phyloP scores from a whole-genome alignment of 2,113 vertebrate genomes.

The Petrocephalus microphthalmus region DNA sequence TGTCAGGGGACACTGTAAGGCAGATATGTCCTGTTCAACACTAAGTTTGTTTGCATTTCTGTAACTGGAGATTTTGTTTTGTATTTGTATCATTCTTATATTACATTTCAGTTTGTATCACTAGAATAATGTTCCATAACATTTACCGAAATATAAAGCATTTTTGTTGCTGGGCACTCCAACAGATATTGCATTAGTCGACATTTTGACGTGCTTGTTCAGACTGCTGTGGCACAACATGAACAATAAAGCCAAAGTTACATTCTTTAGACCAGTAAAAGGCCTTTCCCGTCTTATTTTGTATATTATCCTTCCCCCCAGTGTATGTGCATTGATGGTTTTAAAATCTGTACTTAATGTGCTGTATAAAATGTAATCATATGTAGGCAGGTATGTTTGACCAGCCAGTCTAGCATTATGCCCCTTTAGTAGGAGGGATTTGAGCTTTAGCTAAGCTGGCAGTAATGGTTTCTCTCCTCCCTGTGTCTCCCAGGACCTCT shows the following conservation, averaged over 20 bases:
- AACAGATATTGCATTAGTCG: not conserved
- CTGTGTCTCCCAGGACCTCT: constrained; percentile 73
- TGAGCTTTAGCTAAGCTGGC: not conserved
- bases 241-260: not conserved
- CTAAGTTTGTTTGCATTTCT: not conserved
- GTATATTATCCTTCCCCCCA: not conserved
- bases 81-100: not conserved
- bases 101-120: not conserved
- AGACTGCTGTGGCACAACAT: not conserved
- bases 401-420: not conserved
- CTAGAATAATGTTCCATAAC: not conserved
- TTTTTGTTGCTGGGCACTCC: not conserved
- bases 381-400: not conserved
- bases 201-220: not conserved
- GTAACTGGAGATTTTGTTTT: not conserved
- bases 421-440: not conserved
- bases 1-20: not conserved
- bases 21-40: not conserved
- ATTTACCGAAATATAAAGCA: not conserved
- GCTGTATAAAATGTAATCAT: not conserved
- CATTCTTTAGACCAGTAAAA: not conserved
- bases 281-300: not conserved
- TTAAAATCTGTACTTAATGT: not conserved
- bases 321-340: not conserved
- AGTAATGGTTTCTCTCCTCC: constrained; percentile 31